phyloP scores from a whole-genome alignment of 2,888 invertebrate species.

The Heliconius sara region DNA sequence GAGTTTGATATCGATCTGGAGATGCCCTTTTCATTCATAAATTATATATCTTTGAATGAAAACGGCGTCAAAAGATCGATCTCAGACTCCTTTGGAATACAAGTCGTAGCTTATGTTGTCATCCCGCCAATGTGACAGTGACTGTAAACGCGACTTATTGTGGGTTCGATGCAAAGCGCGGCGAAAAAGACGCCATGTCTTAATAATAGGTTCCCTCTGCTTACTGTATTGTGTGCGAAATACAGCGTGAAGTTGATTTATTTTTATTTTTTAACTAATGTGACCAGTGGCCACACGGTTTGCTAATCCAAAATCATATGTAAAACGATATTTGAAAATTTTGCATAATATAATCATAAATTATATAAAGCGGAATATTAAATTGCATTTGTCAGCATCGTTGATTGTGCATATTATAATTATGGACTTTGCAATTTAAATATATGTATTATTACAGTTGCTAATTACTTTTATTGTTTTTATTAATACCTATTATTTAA shows the following conservation, averaged over 20 bases:
- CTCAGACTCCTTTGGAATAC: too few species aligned
- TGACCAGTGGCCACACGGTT: not conserved
- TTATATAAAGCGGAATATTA: not conserved
- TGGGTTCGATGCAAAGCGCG: too few species aligned
- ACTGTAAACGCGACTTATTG: too few species aligned
- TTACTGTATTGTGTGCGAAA: too few species aligned
- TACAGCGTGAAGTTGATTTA: not conserved
- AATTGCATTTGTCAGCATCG: constrained; percentile 4
- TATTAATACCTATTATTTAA: not conserved
- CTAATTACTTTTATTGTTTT: constrained; percentile 19
- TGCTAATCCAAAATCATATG: not conserved
- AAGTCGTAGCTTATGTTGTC: too few species aligned
- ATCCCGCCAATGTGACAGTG: too few species aligned
- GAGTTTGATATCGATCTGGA: too few species aligned
- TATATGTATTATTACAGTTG: constrained; percentile 18
- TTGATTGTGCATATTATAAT: constrained; percentile 14
- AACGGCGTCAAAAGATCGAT: too few species aligned
- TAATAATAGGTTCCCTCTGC: too few species aligned
- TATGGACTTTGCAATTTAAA: constrained; percentile 22
- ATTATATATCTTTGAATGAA: too few species aligned
- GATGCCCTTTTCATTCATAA: too few species aligned
- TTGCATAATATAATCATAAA: not conserved
- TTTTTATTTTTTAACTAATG: not conserved
- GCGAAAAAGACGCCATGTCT: too few species aligned
- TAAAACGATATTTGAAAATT: not conserved